Conservation (phyloP, 1,140 invertebrate genomes). For the Apocrypta bakeri region DNA sequence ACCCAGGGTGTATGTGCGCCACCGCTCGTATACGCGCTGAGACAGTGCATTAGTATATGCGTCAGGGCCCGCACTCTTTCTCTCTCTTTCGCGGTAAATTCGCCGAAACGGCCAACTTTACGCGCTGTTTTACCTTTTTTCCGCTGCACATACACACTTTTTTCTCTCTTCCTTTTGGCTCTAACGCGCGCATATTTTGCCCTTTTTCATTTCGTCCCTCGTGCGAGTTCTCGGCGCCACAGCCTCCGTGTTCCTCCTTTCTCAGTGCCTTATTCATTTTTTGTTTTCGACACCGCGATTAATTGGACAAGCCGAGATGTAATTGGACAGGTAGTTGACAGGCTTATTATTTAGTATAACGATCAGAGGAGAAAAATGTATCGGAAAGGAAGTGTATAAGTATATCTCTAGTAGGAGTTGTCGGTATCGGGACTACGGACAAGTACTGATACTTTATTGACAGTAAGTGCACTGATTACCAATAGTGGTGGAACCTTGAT, state of each 20-base stretch:
- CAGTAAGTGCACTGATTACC: no score
- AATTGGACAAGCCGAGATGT: conserved; percentile 41
- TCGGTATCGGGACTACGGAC: no score
- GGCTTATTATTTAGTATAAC: conserved; percentile 47
- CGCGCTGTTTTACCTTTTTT: conserved; percentile 15
- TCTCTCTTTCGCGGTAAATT: conserved; percentile 27
- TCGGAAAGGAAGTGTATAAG: conserved; percentile 16
- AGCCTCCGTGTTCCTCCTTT: neutral
- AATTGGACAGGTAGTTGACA: conserved; percentile 46
- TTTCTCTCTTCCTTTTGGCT: neutral
- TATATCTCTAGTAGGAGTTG: no score
- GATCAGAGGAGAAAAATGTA: conserved; percentile 20
- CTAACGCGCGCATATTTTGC: neutral
- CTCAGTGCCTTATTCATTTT: neutral
- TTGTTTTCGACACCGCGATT: neutral
- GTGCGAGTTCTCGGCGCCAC: neutral
- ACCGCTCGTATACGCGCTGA: conserved; percentile 49
- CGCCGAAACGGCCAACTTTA: conserved; percentile 45
- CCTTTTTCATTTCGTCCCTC: conserved; percentile 5
- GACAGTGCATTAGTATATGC: conserved; percentile 43
- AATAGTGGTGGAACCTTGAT: no score
- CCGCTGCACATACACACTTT: neutral
- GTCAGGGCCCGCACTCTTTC: neutral
- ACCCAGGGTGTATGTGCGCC: conserved; percentile 53
- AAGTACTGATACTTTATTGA: no score